These are phyloP conservation scores for Manacus vitellinus DNA, from an alignment of 2,113 vertebrate genomes.

Conservation along the genomic window DNA sequence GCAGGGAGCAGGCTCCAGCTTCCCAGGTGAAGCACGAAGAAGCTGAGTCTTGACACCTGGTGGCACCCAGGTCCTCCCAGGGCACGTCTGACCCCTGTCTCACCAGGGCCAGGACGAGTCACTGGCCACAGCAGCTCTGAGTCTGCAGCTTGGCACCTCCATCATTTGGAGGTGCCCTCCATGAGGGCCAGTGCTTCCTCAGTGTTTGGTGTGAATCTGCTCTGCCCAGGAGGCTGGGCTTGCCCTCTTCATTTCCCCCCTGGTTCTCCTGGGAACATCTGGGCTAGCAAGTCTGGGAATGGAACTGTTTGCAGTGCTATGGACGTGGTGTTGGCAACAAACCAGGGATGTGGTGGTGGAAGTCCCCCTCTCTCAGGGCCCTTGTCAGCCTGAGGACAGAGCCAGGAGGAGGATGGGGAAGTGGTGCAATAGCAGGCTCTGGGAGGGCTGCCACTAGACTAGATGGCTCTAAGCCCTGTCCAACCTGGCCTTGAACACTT, in stretches of 20 bases:
- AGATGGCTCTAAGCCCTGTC: neutral
- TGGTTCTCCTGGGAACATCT: neutral
- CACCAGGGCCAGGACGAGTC: neutral
- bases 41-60: neutral
- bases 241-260: neutral
- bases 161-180: neutral
- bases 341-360: neutral
- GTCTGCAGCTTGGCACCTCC: neutral
- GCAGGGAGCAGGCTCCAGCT: neutral
- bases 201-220: rapidly evolving
- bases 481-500: neutral
- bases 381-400: neutral
- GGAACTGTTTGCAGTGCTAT: neutral
- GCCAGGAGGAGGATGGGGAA: neutral
- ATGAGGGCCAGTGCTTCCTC: rapidly evolving
- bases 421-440: neutral
- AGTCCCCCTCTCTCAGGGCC: neutral
- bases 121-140: neutral
- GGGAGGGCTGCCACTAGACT: neutral
- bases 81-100: neutral
- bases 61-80: neutral
- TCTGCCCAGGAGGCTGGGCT: neutral
- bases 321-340: neutral
- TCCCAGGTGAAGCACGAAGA: neutral
- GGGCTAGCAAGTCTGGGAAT: neutral